Conservation (phyloP, 2,113 vertebrate species). For the Loxodonta africana region DNA sequence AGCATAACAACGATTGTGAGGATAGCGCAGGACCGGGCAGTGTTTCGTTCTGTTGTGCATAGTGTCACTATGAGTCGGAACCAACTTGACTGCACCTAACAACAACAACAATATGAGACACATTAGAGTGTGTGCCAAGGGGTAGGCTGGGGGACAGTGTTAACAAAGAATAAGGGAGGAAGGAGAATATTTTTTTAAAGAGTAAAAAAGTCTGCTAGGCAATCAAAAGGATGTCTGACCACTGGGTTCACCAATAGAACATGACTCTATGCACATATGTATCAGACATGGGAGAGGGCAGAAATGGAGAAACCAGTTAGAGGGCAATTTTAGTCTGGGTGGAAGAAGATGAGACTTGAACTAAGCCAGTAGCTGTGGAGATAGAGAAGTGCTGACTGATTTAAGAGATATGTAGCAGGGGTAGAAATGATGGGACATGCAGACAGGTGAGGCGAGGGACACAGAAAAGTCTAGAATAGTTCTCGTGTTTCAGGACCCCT, state of each 20-base stretch:
- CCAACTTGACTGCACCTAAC: too few species aligned
- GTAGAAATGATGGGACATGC: not conserved
- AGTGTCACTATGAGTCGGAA: too few species aligned
- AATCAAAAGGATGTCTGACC: not conserved
- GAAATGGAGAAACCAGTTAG: not conserved
- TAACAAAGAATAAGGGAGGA: not conserved
- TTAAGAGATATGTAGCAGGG: not conserved
- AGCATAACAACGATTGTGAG: too few species aligned
- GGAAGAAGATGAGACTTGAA: not conserved
- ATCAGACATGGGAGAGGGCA: too few species aligned
- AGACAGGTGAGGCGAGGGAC: too few species aligned
- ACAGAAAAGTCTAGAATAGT: not conserved
- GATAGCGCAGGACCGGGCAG: too few species aligned
- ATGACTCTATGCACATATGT: not conserved
- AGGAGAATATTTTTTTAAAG: not conserved
- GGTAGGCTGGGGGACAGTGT: not conserved
- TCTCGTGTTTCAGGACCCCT: not conserved
- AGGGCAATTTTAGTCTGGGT: rapidly evolving
- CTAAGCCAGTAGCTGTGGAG: not conserved
- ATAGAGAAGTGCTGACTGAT: not conserved
- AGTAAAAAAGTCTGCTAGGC: not conserved
- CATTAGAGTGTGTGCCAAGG: not conserved
- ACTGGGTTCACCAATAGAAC: not conserved
- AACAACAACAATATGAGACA: not conserved
- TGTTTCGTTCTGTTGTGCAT: too few species aligned